phyloP scores from a whole-genome alignment of 2,888 invertebrate genomes.

The Cotesia congregata region DNA sequence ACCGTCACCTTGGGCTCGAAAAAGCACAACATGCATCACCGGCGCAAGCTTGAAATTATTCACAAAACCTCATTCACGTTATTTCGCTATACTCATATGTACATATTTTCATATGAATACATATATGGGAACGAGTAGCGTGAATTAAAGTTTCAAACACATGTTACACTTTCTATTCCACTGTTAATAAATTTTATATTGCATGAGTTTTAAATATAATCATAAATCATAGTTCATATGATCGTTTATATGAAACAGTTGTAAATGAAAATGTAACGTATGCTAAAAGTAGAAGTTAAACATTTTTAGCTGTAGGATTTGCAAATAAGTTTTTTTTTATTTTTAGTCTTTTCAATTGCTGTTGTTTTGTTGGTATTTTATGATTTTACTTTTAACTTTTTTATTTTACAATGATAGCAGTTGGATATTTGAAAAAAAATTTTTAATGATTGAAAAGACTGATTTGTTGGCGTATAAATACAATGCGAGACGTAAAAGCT shows the following conservation, averaged over 20 bases:
- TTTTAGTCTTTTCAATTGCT: constrained; percentile 21
- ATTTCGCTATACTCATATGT: constrained; percentile 10
- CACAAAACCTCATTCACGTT: constrained; percentile 26
- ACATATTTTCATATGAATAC: background rate
- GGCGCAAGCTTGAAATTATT: constrained; percentile 69
- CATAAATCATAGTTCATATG: background rate
- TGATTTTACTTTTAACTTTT: constrained; percentile 10
- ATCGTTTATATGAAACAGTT: background rate
- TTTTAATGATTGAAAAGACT: constrained; percentile 48
- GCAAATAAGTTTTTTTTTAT: constrained; percentile 14
- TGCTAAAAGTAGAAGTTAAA: background rate
- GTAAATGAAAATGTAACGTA: constrained; percentile 14
- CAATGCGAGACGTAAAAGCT: constrained; percentile 69
- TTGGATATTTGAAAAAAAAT: too few relatives aligned
- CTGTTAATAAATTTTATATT: background rate
- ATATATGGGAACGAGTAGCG: background rate
- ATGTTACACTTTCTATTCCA: constrained; percentile 11
- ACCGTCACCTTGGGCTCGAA: constrained; percentile 69
- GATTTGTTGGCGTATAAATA: constrained; percentile 67
- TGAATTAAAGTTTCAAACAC: constrained; percentile 20
- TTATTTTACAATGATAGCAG: background rate
- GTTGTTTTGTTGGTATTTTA: too few relatives aligned
- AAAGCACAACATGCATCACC: constrained; percentile 71
- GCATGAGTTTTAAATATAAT: background rate
- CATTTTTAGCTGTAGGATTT: constrained; percentile 19